These are phyloP conservation scores for Hemichromis elongatus DNA, from an alignment of 2,113 vertebrate genomes.

Conservation along the genomic window DNA sequence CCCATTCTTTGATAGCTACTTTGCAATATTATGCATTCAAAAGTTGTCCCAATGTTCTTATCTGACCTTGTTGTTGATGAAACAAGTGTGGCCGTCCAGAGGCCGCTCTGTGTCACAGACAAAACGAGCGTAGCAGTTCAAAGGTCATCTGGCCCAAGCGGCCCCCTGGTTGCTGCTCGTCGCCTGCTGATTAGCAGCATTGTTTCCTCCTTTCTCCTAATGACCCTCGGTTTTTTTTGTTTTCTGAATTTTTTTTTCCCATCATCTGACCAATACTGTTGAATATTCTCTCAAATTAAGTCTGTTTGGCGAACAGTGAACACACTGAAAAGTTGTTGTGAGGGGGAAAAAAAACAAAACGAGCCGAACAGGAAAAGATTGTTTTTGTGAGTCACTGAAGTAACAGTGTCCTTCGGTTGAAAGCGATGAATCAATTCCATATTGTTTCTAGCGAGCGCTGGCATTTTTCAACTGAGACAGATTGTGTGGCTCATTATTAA, in stretches of 20 bases:
- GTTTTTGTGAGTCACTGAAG: neutral
- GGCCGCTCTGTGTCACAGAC: neutral
- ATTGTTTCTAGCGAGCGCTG: neutral
- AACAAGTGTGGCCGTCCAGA: neutral
- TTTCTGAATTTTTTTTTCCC: neutral
- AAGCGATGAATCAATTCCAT: neutral
- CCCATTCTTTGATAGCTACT: neutral
- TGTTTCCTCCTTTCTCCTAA: neutral
- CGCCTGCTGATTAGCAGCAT: constrained; percentile 4
- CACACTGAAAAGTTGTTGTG: neutral
- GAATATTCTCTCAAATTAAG: neutral
- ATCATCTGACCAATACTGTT: neutral
- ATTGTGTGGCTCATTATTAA: neutral
- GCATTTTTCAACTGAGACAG: neutral
- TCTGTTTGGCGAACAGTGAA: neutral
- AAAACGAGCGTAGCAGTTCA: neutral
- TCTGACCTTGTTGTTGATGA: neutral
- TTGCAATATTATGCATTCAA: neutral
- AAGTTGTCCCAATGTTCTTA: neutral
- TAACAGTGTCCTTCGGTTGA: neutral
- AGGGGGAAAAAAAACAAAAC: neutral
- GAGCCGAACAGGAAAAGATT: neutral
- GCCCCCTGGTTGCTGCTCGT: neutral
- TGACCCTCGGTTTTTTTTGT: neutral
- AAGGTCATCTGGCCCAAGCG: neutral